Evolutionary conservation across 2,113 vertebrate genomes (phyloP), one percentile per base, ranked within the genome.

Genomic region (Tachycineta bicolor): DNA sequence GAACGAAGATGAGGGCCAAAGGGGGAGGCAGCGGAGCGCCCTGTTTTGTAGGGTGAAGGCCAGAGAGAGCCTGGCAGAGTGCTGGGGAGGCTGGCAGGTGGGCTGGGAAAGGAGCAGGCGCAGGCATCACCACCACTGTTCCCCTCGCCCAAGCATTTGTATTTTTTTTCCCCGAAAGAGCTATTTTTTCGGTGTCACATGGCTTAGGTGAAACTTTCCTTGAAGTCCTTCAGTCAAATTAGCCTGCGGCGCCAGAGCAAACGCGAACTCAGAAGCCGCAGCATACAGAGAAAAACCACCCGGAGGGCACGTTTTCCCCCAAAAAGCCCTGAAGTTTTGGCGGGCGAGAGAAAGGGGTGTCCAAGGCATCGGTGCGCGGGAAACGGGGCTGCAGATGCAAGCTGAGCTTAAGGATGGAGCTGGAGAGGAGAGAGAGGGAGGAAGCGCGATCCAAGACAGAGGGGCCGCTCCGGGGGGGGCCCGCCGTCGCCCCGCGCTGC

Each of bases 121-220:
- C 43, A 81, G 39, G 37, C 78, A 68, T n/a, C 64, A 2, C 21
- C 1, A 1, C 10, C 49, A 25, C 6, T n/a, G 53, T 44, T 82
- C 33, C 28, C 31, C n/a, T 68, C 8, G 4, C 7, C 63, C 17
- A 5, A 53, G 25, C 0, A 21, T 26, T 74, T 12, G 37, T 10
- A 2, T 23, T 70, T 88, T 70, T 88, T 89, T 81, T 22, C 21
- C 29, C 39, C 21, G 7, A 77, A 88, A 87, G 56, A 28, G 9
- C 47, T 28, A 0, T 20, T 87, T 91, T 65, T 65, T 24, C 23
- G 6, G 37, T 3, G 69, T 81, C 81, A 64, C 67, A 22, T 34
- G 70, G 74, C 50, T 85, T 49, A 18, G 58, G 67, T 14, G 70
- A 96, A 96, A 97, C 95, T 96, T 96, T 97, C 70, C 84, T 76